Conservation (phyloP, 2,888 invertebrate species). For the Thysanoteuthis rhombus region DNA sequence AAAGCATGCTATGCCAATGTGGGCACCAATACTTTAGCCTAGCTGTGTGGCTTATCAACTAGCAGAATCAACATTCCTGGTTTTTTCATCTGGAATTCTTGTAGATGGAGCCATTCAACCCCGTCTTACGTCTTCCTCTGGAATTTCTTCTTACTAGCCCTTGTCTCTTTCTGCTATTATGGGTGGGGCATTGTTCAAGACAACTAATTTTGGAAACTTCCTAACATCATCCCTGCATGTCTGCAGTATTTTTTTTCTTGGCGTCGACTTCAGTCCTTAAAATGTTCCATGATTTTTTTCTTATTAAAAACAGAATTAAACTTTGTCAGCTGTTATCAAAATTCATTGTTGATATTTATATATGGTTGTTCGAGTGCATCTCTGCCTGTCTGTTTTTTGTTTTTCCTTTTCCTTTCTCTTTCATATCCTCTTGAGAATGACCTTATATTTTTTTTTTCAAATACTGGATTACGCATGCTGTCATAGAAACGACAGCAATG, state of each 20-base stretch:
- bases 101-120: not conserved
- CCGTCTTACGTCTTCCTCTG: not conserved
- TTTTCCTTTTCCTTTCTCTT: not conserved
- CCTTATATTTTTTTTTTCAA: too few relatives aligned
- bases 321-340: not conserved
- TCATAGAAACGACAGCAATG: too few relatives aligned
- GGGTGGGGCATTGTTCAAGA: conserved; percentile 12
- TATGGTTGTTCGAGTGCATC: too few relatives aligned
- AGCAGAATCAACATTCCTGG: not conserved
- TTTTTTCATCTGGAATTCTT: not conserved
- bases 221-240: conserved; percentile 15
- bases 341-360: not conserved
- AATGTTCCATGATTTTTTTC: not conserved
- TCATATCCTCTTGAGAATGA: not conserved
- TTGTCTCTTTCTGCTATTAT: not conserved
- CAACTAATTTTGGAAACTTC: not conserved
- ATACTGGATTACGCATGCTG: too few relatives aligned
- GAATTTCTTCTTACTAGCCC: not conserved
- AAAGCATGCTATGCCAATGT: not conserved
- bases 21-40: not conserved
- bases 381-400: not conserved
- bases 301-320: not conserved
- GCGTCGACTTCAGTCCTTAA: not conserved
- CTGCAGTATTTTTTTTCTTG: conserved; percentile 25
- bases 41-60: not conserved